Evolutionary conservation across 2,113 vertebrate genomes (phyloP), one percentile per base, ranked within the genome.

Genomic region (Limnothrissa miodon): DNA sequence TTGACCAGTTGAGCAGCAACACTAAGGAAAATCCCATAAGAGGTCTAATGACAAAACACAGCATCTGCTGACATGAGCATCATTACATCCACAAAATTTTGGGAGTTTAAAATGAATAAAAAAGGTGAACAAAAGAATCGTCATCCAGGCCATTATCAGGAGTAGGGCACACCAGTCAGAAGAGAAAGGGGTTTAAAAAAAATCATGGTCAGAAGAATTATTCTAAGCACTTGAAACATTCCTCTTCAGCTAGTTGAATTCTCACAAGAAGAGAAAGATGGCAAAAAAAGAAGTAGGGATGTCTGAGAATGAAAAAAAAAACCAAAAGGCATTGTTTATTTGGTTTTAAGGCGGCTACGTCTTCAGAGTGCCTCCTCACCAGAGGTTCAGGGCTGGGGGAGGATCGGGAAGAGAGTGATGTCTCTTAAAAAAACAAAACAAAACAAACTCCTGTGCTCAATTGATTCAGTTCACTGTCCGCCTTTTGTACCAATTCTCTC

Each of bases 341-440:
- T 93, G 92, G 93, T 91, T 92, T 94, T 93, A 94, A 94, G 93
- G 93, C 91, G 88, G 91, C 90, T 92, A 91, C 86, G 81, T 89
- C 59, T 81, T 81, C 81, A 81, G 82, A 81, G 88, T 86, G 89
- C 83, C 81, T 46, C 78, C 80, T 79, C 45, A 86, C 79, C 46
- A 70, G 59, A 78, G 29, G 29, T 70, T 15, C 25, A 2, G 29
- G 66, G 66, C 66, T 4, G 66, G 13, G 66, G 29, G 33, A 36
- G 66, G 13, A 74, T 33, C 25, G 66, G 29, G 66, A 13, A 74
- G 29, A 74, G 66, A 74, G 13, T 74, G 66, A 74, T 15, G 33
- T 74, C 66, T 74, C n/a, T 29, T 62, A 62, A 74, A 74, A 74
- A 70, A 66, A 66, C 25, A 0, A 66, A 66, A 66, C 2, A 36